These are phyloP conservation scores for Oncorhynchus gorbuscha DNA, from an alignment of 2,113 vertebrate genomes.

Conservation along the genomic window DNA sequence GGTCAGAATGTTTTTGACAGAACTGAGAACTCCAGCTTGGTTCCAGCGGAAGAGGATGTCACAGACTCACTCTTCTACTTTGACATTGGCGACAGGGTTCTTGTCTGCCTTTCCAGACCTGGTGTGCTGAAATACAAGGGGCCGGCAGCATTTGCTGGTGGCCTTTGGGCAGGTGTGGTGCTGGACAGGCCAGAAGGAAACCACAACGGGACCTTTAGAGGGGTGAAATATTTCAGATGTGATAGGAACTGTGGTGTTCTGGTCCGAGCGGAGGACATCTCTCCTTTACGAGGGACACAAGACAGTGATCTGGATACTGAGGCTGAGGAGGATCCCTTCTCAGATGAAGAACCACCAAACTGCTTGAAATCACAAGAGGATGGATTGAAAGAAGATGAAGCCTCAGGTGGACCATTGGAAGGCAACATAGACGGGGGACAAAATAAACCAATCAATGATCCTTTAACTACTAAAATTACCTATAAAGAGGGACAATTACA, in stretches of 20 bases:
- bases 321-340: constrained; percentile 37
- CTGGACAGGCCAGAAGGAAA: constrained; percentile 56
- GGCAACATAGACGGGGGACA: not conserved
- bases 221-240: constrained; percentile 56
- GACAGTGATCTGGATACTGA: constrained; percentile 29
- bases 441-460: too few relatives aligned
- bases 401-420: not conserved
- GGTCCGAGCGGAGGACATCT: constrained; percentile 62
- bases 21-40: constrained; percentile 1
- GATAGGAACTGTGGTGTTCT: constrained; percentile 55
- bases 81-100: constrained; percentile 48
- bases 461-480: too few relatives aligned
- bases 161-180: constrained; percentile 58
- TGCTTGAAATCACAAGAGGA: constrained; percentile 12
- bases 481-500: too few relatives aligned
- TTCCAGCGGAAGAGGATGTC: constrained; percentile 28
- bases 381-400: not conserved
- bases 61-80: constrained; percentile 42
- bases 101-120: constrained; percentile 55
- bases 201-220: constrained; percentile 46
- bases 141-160: constrained; percentile 33
- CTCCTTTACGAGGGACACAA: constrained; percentile 23
- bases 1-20: not conserved
- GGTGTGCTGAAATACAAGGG: constrained; percentile 57
- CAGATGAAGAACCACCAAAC: constrained; percentile 33